Conservation (phyloP, 2,113 vertebrate genomes). For the Pristiophorus japonicus region DNA sequence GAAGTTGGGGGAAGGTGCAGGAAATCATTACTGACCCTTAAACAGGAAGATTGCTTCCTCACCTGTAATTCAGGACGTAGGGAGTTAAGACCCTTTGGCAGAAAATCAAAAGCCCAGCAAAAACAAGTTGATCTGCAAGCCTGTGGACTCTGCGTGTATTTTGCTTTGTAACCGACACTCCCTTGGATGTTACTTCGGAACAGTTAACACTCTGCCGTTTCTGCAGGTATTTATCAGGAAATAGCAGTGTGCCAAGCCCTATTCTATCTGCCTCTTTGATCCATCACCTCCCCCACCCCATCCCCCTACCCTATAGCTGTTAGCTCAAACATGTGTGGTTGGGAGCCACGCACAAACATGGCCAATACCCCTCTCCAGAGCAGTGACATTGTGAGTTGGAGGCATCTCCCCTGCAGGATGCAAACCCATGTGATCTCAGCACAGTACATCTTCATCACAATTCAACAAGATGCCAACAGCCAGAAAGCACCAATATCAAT, state of each 20-base stretch:
- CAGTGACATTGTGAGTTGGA: neutral
- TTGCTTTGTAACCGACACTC: conserved; percentile 18
- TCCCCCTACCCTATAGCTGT: neutral
- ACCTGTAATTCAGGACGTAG: neutral
- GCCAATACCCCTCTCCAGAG: neutral
- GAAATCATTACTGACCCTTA: neutral
- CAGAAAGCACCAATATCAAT: too few relatives aligned
- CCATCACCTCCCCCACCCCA: conserved; percentile 37
- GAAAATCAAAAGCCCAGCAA: neutral
- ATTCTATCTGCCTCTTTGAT: conserved; percentile 31
- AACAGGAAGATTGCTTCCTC: neutral
- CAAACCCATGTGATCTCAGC: neutral
- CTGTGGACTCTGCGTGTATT: neutral
- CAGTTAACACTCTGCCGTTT: neutral
- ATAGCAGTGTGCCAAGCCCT: conserved; percentile 17
- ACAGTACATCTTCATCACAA: neutral
- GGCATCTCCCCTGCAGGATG: neutral
- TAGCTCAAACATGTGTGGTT: conserved; percentile 11
- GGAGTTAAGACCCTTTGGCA: neutral
- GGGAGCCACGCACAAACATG: neutral
- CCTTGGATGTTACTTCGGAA: neutral
- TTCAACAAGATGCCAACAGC: too few relatives aligned
- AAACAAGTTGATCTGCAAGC: neutral
- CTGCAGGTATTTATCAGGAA: too few relatives aligned
- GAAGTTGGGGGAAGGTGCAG: neutral